Percentiles rank a stretch among this genome's conserved stretches.
Conservation (phyloP, 2,797 vertebrate species). For the Kryptopterus vitreolus region DNA sequence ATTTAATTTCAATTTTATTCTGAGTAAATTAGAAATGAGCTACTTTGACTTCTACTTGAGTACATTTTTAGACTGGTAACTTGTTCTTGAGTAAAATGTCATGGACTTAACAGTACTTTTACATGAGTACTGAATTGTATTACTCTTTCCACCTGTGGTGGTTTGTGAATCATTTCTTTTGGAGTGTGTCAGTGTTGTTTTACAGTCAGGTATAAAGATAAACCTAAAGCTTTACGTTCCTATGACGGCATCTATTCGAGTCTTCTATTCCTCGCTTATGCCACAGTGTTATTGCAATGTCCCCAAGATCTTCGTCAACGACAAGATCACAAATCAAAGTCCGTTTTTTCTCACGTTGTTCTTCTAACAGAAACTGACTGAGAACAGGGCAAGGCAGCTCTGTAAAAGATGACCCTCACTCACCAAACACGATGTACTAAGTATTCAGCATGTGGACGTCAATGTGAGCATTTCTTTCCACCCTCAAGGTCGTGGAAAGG, state of each 20-base stretch:
- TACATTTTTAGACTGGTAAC: no score
- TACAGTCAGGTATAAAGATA: no score
- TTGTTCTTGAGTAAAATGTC: no score
- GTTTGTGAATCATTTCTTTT: no score
- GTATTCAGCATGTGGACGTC: neutral
- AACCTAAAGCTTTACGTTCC: neutral
- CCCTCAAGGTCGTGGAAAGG: neutral
- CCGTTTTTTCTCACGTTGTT: neutral
- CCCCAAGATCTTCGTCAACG: neutral
- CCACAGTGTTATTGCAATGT: neutral
- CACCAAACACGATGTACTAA: neutral
- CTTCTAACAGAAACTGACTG: neutral
- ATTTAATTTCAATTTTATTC: no score
- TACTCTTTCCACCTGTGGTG: no score
- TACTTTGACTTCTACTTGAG: no score
- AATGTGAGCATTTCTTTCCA: neutral
- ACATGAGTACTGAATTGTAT: no score
- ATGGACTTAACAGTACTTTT: no score
- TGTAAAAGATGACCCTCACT: neutral
- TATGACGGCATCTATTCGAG: neutral
- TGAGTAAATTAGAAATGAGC: no score
- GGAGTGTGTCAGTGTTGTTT: no score
- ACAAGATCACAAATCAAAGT: neutral
- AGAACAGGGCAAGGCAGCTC: neutral
- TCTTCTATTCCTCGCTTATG: neutral